Percentiles rank a stretch among this genome's conserved stretches.
These are phyloP conservation scores for Diphyllodes magnificus DNA, from an alignment of 2,113 vertebrate genomes.

Conservation along the genomic window DNA sequence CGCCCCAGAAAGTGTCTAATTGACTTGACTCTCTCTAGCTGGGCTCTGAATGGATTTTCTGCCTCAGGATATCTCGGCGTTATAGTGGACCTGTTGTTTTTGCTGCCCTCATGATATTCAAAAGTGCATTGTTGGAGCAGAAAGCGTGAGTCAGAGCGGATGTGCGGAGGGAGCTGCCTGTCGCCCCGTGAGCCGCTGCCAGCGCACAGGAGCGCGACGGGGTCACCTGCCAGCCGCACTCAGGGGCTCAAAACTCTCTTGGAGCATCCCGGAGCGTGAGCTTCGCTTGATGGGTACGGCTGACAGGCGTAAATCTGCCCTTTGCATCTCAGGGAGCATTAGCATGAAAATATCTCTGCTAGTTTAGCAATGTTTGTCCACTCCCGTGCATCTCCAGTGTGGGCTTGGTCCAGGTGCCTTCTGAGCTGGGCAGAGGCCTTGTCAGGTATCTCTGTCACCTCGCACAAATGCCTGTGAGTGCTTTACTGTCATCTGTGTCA, in stretches of 20 bases:
- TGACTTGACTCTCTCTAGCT: slow-evolving; percentile 61
- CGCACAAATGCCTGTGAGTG: neutral
- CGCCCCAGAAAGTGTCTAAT: slow-evolving; percentile 62
- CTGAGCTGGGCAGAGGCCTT: neutral
- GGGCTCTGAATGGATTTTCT: slow-evolving; percentile 51
- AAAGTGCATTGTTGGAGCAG: slow-evolving; percentile 61
- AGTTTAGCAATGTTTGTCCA: neutral
- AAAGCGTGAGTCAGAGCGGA: neutral
- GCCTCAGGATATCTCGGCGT: slow-evolving; percentile 48
- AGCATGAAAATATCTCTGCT: neutral
- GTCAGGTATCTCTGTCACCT: neutral
- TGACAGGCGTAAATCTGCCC: neutral
- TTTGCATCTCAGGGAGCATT: neutral
- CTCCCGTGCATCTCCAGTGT: neutral
- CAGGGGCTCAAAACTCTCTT: neutral
- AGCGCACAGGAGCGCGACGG: neutral
- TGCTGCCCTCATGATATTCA: slow-evolving; percentile 6
- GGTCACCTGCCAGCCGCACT: neutral
- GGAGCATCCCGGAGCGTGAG: neutral
- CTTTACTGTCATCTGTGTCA: neutral
- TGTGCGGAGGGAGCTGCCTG: slow-evolving; percentile 7
- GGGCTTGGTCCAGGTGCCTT: neutral
- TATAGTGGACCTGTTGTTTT: slow-evolving; percentile 73
- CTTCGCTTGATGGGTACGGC: neutral
- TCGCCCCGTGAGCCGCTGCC: neutral